A percentile compares a stretch with the other conserved stretches of the same genome.
Conservation (phyloP, 2,797 vertebrate species). For the Pangasius krempfi region DNA sequence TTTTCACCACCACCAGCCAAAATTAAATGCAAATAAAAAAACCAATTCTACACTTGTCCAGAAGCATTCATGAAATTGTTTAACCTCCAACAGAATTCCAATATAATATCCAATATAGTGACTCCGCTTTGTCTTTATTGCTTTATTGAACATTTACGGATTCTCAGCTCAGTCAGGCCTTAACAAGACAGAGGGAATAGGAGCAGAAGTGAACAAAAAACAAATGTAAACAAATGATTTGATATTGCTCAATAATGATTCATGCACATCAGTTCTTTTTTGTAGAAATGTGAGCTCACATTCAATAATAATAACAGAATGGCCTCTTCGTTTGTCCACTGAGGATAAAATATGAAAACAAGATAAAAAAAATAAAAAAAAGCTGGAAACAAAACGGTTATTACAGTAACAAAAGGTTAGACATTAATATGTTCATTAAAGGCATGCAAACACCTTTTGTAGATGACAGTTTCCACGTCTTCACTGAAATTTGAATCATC, state of each 20-base stretch:
- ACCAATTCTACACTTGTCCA: background rate
- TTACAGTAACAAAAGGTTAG: slow-evolving; percentile 42
- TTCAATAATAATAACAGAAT: slow-evolving; percentile 11
- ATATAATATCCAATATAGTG: background rate
- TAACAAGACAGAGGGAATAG: slow-evolving; percentile 1
- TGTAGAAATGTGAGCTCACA: background rate
- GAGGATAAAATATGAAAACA: slow-evolving; percentile 16
- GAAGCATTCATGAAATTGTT: background rate
- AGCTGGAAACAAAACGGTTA: slow-evolving; percentile 37
- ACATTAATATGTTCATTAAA: slow-evolving; percentile 30
- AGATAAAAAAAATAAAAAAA: background rate
- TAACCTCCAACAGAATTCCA: background rate
- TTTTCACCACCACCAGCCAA: background rate
- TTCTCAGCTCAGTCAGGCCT: background rate
- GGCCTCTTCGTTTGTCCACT: slow-evolving; percentile 14
- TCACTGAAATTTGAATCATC: slow-evolving; percentile 68
- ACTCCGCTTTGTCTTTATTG: background rate
- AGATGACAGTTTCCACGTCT: slow-evolving; percentile 72
- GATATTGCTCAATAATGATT: background rate
- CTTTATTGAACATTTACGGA: background rate
- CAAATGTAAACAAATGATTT: background rate
- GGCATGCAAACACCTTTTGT: slow-evolving; percentile 58
- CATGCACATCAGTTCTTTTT: slow-evolving; percentile 7
- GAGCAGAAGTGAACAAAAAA: slow-evolving; percentile 28
- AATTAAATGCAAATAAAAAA: background rate